Evolutionary conservation across 2,888 invertebrate species (phyloP).

Genomic region (Miltochrista miniata): DNA sequence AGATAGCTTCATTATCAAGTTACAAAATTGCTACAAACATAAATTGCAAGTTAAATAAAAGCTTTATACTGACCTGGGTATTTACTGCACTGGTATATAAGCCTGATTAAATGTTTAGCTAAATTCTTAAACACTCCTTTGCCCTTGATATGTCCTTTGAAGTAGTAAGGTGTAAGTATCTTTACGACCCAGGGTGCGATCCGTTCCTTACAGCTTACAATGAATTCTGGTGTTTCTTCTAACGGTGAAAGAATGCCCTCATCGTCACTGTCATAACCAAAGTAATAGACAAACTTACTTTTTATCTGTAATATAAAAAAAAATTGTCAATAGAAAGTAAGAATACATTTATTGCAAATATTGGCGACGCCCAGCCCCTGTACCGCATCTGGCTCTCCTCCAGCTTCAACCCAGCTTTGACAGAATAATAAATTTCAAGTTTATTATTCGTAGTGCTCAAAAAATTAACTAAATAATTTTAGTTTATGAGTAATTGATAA

Average conservation of each 20-base stretch:
- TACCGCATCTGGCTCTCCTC: no score
- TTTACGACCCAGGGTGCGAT: conserved; percentile 86
- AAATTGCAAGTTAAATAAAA: background rate
- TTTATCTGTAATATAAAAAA: conserved; percentile 62
- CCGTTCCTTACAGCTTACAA: conserved; percentile 81
- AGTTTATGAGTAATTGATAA: no score
- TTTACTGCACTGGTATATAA: conserved; percentile 80
- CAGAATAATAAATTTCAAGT: no score
- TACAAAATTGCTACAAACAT: no score
- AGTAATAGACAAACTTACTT: conserved; percentile 65
- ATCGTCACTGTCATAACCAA: conserved; percentile 81
- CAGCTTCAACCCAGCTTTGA: no score
- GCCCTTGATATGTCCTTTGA: conserved; percentile 82
- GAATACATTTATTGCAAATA: no score
- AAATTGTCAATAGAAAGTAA: background rate
- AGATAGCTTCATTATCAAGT: no score
- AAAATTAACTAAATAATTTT: no score
- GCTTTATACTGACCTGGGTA: conserved; percentile 74
- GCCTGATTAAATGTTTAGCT: conserved; percentile 84
- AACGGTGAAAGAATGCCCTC: conserved; percentile 79
- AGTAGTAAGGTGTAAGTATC: conserved; percentile 85
- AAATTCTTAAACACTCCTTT: conserved; percentile 85
- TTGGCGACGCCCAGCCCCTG: no score
- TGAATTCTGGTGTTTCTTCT: conserved; percentile 76
- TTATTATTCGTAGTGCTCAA: no score